Evolutionary conservation across 2,797 vertebrate species (phyloP).

Genomic region (Cetoscarus ocellatus): DNA sequence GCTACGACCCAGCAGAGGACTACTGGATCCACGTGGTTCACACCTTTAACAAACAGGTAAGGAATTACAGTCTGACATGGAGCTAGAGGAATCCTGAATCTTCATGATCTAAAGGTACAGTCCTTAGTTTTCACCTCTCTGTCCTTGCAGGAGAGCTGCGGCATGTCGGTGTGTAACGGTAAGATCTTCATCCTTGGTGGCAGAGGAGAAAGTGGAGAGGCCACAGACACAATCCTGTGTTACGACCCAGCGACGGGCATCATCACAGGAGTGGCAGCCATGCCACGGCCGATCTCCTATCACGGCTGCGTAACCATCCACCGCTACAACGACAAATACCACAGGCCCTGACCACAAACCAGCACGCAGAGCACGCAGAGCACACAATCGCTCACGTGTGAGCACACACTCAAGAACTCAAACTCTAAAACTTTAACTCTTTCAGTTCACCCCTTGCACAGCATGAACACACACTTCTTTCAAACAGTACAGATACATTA

Average conservation of each 20-base stretch:
- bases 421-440: constrained; percentile 30
- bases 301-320: constrained; percentile 99
- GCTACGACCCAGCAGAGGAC: constrained; percentile 95
- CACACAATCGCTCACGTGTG: constrained; percentile 28
- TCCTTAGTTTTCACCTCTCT: not conserved
- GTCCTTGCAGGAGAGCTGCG: constrained; percentile 93
- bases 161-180: constrained; percentile 98
- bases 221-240: constrained; percentile 94
- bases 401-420: constrained; percentile 41
- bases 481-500: constrained; percentile 11
- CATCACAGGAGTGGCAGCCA: constrained; percentile 93
- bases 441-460: constrained; percentile 23
- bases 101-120: not conserved
- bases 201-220: constrained; percentile 93
- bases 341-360: constrained; percentile 71
- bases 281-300: constrained; percentile 97
- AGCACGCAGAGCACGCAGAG: constrained; percentile 15
- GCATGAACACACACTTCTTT: constrained; percentile 27
- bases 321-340: constrained; percentile 95
- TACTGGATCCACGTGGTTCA: constrained; percentile 98
- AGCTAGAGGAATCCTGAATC: not conserved
- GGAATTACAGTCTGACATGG: not conserved
- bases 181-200: constrained; percentile 99
- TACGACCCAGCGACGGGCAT: constrained; percentile 96
- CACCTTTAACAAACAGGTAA: constrained; percentile 96